Evolutionary conservation across 2,113 vertebrate genomes (phyloP), one percentile per base, ranked within the genome.

Genomic region (Typhlomys cinereus): DNA sequence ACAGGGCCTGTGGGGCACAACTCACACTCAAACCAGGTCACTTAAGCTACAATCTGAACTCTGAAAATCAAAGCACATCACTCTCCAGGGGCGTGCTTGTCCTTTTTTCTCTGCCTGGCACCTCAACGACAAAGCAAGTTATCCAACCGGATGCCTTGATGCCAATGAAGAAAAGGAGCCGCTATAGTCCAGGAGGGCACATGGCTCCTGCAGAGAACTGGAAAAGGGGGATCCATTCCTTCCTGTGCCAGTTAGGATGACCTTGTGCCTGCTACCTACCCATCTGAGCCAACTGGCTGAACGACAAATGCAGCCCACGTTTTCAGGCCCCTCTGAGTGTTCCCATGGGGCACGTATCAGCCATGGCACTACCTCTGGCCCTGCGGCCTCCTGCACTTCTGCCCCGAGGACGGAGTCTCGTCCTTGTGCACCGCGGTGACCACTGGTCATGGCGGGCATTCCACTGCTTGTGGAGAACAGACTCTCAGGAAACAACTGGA

Each of bases 1-100:
- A n/a, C n/a, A n/a, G n/a, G n/a, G n/a, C n/a, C n/a, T n/a, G n/a
- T n/a, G n/a, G n/a, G n/a, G n/a, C n/a, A n/a, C n/a, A n/a, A n/a
- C n/a, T n/a, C n/a, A n/a, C n/a, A n/a, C n/a, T n/a, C n/a, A n/a
- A n/a, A n/a, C n/a, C n/a, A n/a, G n/a, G n/a, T n/a, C n/a, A n/a
- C n/a, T n/a, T n/a, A n/a, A n/a, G n/a, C n/a, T n/a, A n/a, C n/a
- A 74, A 59, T 80, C 71, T 87, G 64, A 59, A 89, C 39, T 93
- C 62, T 66, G 48, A 94, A 93, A 89, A 73, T 27, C 54, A 73
- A 41, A 86, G 80, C 54, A n/a, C n/a, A 57, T 75, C 31, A 34
- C 36, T 80, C 79, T 76, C 69, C 83, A 90, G 93, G 64, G 67
- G n/a, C 85, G 44, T 2, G 70, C 66, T 80, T 44, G 34, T 5